Evolutionary conservation across 1,140 invertebrate genomes (phyloP).

Genomic region (Dermatophagoides farinae): DNA sequence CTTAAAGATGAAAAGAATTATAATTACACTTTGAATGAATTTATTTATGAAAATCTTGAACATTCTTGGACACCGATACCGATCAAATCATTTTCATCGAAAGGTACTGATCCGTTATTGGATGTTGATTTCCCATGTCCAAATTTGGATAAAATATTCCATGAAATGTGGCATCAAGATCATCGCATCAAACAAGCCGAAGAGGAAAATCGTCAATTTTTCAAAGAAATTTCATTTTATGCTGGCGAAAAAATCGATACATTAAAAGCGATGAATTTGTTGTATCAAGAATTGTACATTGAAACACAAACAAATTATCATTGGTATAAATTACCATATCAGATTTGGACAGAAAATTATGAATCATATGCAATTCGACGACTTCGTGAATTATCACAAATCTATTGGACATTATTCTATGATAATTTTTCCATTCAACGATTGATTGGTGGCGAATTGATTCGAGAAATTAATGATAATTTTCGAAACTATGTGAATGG

Average conservation of each 20-base stretch:
- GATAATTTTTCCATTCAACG: background rate
- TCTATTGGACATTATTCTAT: background rate
- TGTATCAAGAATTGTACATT: slow-evolving; percentile 6
- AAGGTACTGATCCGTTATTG: slow-evolving; percentile 1
- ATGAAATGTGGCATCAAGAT: background rate
- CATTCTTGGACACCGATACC: background rate
- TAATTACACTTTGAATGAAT: background rate
- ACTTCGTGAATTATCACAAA: background rate
- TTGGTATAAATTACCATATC: background rate
- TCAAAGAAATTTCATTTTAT: background rate
- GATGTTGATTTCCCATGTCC: background rate
- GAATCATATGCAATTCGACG: background rate
- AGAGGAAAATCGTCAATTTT: background rate
- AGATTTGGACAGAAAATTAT: background rate
- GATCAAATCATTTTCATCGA: slow-evolving; percentile 1
- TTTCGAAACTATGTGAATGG: background rate
- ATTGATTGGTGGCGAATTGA: background rate
- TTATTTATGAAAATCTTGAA: background rate
- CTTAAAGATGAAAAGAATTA: background rate
- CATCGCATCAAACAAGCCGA: background rate
- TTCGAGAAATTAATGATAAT: background rate
- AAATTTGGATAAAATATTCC: background rate
- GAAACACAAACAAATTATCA: background rate
- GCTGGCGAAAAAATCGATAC: background rate
- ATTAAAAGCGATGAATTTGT: background rate